phyloP scores from a whole-genome alignment of 2,888 invertebrate genomes.

The Heliconius ethilla region DNA sequence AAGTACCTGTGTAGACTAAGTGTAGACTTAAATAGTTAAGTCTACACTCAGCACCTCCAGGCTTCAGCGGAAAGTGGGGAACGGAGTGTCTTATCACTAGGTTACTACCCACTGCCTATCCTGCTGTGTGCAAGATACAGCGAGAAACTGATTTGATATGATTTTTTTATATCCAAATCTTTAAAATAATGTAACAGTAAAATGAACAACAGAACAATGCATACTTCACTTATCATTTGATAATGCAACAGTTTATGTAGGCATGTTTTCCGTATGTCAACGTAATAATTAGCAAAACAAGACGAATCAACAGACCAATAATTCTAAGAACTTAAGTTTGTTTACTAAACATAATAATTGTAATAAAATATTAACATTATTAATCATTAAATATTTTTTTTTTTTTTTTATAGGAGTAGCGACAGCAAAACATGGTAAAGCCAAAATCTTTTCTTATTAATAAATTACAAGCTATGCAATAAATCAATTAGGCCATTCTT shows the following conservation, averaged over 20 bases:
- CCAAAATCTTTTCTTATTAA: neutral
- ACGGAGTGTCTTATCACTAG: too few species aligned
- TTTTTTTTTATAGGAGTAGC: too few species aligned
- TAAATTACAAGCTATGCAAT: neutral
- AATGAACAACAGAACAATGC: neutral
- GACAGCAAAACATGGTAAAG: neutral
- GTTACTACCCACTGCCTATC: too few species aligned
- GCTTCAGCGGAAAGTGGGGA: too few species aligned
- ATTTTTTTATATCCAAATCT: too few species aligned
- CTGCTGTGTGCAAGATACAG: too few species aligned
- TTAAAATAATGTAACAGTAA: neutral
- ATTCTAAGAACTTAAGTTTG: neutral
- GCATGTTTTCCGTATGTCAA: neutral
- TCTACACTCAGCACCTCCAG: too few species aligned
- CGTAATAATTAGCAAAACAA: conserved; percentile 4
- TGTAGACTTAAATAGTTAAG: too few species aligned
- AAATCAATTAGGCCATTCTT: neutral
- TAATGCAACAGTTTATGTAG: neutral
- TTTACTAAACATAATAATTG: neutral
- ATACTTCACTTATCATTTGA: neutral
- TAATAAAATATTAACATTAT: neutral
- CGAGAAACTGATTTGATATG: too few species aligned
- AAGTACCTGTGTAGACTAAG: too few species aligned
- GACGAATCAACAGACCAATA: neutral
- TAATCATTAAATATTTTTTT: too few species aligned